These are phyloP conservation scores for Setophaga petechia DNA, from an alignment of 2,113 vertebrate species.

Conservation along the genomic window DNA sequence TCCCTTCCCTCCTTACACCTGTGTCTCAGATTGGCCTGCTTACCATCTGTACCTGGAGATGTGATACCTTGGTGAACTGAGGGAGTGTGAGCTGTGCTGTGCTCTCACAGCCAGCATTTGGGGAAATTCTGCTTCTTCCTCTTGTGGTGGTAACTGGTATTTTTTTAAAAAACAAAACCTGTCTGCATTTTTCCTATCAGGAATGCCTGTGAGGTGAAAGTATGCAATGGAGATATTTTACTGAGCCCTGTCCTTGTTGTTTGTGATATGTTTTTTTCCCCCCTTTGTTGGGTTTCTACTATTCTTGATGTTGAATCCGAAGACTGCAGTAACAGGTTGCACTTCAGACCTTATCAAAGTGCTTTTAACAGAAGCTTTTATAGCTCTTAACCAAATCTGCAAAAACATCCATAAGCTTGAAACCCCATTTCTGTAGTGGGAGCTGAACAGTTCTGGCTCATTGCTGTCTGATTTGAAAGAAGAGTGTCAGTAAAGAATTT, in stretches of 20 bases:
- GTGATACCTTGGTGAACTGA: neutral
- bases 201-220: neutral
- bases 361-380: neutral
- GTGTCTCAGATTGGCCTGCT: neutral
- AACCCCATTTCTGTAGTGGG: neutral
- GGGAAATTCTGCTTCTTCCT: slow-evolving; percentile 1
- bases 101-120: neutral
- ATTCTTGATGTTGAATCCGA: neutral
- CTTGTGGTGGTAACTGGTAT: slow-evolving; percentile 32
- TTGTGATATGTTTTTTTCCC: neutral
- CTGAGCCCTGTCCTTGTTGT: neutral
- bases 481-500: neutral
- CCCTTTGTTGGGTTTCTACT: neutral
- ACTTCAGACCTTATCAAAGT: neutral
- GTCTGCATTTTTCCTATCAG: neutral
- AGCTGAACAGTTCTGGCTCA: neutral
- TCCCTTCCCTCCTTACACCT: neutral
- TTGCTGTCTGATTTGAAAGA: neutral
- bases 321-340: neutral
- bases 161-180: neutral
- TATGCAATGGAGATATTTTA: neutral
- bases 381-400: neutral
- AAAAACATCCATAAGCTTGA: neutral
- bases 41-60: neutral
- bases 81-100: neutral